Percentiles rank a stretch among this genome's conserved stretches.
phyloP scores from a whole-genome alignment of 1,140 invertebrate genomes.

The Leptinotarsa lineolata region DNA sequence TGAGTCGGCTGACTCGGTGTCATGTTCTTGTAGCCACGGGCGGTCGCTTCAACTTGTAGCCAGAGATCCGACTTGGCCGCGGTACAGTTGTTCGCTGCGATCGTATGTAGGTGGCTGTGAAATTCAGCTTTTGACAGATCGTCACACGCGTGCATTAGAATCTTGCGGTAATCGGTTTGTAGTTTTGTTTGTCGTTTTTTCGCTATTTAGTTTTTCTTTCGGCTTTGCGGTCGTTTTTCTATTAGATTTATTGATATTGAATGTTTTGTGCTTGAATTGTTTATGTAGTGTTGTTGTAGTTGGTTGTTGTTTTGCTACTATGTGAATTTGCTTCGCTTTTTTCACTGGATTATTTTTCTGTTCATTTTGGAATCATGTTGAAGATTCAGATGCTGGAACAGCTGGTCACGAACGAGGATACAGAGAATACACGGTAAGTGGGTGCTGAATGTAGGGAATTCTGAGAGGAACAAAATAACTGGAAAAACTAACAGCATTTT shows the following conservation, averaged over 20 bases:
- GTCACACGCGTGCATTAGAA: constrained; percentile 19
- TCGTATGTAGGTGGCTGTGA: constrained; percentile 33
- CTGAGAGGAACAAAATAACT: too few relatives aligned
- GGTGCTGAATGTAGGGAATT: background rate
- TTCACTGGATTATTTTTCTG: constrained; percentile 29
- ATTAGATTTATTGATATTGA: constrained; percentile 12
- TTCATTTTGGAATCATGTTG: constrained; percentile 43
- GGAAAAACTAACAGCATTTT: too few relatives aligned
- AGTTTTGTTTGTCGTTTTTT: background rate
- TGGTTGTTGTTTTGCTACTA: constrained; percentile 8
- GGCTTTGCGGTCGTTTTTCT: constrained; percentile 25
- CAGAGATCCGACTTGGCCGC: constrained; percentile 12
- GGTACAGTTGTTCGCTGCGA: constrained; percentile 32
- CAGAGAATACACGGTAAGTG: constrained; percentile 38
- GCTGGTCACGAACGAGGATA: constrained; percentile 53
- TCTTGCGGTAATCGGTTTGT: constrained; percentile 19
- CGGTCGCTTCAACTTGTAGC: background rate
- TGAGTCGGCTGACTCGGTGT: background rate
- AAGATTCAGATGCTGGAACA: constrained; percentile 57
- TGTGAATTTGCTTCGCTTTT: constrained; percentile 28
- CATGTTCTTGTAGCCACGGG: background rate
- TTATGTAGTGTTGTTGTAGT: constrained; percentile 1
- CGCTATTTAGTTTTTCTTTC: constrained; percentile 12
- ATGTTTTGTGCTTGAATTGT: constrained; percentile 25
- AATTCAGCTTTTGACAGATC: constrained; percentile 19